Percentiles rank a stretch among this genome's conserved stretches.
Conservation (phyloP, 2,113 vertebrate genomes). For the Heterotilapia buettikoferi region DNA sequence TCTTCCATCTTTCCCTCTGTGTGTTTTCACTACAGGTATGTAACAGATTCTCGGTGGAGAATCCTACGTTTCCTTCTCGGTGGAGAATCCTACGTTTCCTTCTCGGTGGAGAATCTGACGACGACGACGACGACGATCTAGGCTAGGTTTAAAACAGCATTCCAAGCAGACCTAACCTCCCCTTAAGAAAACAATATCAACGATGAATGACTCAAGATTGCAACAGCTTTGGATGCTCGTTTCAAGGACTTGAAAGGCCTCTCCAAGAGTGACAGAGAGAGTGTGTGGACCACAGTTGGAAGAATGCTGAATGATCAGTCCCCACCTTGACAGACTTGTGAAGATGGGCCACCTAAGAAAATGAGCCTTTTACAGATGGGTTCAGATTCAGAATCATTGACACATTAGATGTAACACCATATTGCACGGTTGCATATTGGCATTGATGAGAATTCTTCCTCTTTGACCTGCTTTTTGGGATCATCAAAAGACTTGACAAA, state of each 20-base stretch:
- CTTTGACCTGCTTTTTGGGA: conserved; percentile 65
- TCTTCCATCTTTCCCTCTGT: not conserved
- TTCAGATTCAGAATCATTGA: not conserved
- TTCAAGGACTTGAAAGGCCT: not conserved
- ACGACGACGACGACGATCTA: no score
- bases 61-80: not conserved
- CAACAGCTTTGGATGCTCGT: not conserved
- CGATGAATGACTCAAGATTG: not conserved
- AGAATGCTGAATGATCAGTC: not conserved
- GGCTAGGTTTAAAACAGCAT: not conserved
- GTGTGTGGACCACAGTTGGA: not conserved
- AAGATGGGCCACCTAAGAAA: not conserved
- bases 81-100: no score
- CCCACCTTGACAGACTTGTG: not conserved
- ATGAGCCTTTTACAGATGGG: not conserved
- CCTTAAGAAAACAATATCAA: not conserved
- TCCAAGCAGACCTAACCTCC: not conserved
- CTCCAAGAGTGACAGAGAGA: not conserved
- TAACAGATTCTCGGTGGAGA: not conserved
- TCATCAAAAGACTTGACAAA: conserved; percentile 82
- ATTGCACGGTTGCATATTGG: not conserved
- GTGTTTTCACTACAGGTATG: not conserved
- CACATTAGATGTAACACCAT: not conserved
- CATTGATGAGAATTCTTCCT: not conserved
- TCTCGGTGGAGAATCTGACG: no score